These are phyloP conservation scores for Holocentrus rufus DNA, from an alignment of 2,797 vertebrate species.

Conservation along the genomic window DNA sequence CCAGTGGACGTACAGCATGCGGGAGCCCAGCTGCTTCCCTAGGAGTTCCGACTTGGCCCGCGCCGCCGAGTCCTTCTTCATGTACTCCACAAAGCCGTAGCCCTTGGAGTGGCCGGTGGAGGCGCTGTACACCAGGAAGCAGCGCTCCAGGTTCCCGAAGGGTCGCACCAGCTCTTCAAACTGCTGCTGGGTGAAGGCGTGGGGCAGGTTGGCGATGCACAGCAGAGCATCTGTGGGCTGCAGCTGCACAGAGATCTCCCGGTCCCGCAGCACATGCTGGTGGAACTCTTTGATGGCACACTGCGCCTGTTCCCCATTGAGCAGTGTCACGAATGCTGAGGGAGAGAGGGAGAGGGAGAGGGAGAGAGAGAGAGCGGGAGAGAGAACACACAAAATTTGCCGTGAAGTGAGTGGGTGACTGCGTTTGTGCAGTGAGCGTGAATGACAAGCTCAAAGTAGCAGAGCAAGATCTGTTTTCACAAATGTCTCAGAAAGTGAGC, in stretches of 20 bases:
- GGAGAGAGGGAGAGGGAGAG: constrained; percentile 10
- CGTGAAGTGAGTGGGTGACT: not conserved
- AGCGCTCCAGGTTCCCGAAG: constrained; percentile 93
- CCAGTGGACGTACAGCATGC: constrained; percentile 95
- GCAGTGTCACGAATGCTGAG: constrained; percentile 89
- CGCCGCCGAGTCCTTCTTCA: constrained; percentile 95
- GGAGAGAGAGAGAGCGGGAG: not conserved
- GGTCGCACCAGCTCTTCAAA: constrained; percentile 94
- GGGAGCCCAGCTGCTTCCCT: constrained; percentile 90
- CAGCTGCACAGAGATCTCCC: constrained; percentile 91
- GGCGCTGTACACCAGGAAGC: constrained; percentile 91
- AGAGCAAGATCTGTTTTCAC: constrained; percentile 7
- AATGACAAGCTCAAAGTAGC: constrained; percentile 1
- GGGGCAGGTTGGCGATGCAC: constrained; percentile 93
- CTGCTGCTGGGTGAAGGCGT: constrained; percentile 88
- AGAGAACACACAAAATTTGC: constrained; percentile 17
- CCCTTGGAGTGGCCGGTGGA: constrained; percentile 90
- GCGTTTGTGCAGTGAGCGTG: constrained; percentile 12
- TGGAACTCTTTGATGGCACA: constrained; percentile 89
- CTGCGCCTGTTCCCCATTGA: constrained; percentile 93
- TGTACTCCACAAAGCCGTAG: constrained; percentile 96
- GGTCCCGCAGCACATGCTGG: constrained; percentile 85
- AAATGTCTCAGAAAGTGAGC: constrained; percentile 14
- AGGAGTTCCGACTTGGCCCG: constrained; percentile 92
- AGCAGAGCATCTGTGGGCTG: constrained; percentile 93